Evolutionary conservation across 2,888 invertebrate genomes (phyloP), one percentile per base, ranked within the genome.

Genomic region (Dryocosmus kuriphilus): DNA sequence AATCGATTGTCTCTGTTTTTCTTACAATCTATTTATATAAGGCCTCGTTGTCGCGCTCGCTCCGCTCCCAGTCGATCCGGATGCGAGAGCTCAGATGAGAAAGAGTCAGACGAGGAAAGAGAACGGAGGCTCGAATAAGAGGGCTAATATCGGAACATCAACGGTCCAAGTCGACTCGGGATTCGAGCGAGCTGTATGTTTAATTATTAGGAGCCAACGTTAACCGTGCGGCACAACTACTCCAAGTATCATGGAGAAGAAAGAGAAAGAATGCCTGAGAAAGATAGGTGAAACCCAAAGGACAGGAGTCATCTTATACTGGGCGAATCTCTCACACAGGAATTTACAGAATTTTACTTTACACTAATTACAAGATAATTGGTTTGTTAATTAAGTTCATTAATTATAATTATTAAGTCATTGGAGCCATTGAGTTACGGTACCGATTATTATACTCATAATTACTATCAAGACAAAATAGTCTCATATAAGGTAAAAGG

Each of bases 61-160:
- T 61, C 32, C 16, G 32, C 61, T 63, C 62, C 35, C 62, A 63
- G 62, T 82, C 80, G 81, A 82, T 81, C 81, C 80, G 79, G 81
- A 80, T 80, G 77, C 77, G 77, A 60, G 77, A 83, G 79, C 81
- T 79, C 73, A 75, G 77, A 82, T 71, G 77, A 81, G 85, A 83
- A 81, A 85, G 81, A 84, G 79, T 77, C 80, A 85, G 85, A 82
- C 79, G 82, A 81, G 80, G 78, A 80, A 81, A 84, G 83, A 80
- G 81, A 79, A 81, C 81, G 83, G n/a, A 79, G 80, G 79, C 71
- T 71, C 67, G n/a, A 71, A 35, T 32, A 63, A 63, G 62, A n/a
- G 62, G 85, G 88, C 89, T 90, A 90, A 91, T 91, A 91, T 91
- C 91, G 88, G 89, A 89, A 90, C 90, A 90, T 90, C 91, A 89